Conservation (phyloP, 2,113 vertebrate species). For the Chionodraco myersi region DNA sequence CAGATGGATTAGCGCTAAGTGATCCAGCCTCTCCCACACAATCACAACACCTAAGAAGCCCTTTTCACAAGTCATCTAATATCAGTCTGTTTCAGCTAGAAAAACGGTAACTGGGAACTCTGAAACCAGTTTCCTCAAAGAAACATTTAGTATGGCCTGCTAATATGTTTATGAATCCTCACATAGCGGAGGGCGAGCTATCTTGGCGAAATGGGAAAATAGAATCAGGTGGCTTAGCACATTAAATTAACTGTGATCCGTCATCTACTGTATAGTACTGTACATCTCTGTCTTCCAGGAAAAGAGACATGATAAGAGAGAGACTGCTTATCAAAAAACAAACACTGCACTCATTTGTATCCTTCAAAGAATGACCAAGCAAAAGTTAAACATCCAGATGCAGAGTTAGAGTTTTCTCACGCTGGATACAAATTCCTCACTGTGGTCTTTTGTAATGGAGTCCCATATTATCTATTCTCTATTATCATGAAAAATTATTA, state of each 20-base stretch:
- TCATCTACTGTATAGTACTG: conserved; percentile 42
- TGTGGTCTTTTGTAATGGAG: conserved; percentile 29
- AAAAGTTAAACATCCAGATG: conserved; percentile 26
- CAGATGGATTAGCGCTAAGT: conserved; percentile 81
- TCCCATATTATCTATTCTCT: conserved; percentile 31
- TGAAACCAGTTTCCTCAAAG: neutral
- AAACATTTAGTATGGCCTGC: too few species aligned
- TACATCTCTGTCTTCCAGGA: conserved; percentile 64
- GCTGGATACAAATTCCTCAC: conserved; percentile 11
- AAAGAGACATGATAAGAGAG: conserved; percentile 68
- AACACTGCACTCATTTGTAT: conserved; percentile 71
- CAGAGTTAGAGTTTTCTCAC: conserved; percentile 36
- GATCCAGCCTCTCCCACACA: conserved; percentile 73
- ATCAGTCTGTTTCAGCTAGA: conserved; percentile 24
- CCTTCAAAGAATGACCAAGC: conserved; percentile 44
- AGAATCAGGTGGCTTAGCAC: conserved; percentile 49
- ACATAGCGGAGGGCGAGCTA: conserved; percentile 56
- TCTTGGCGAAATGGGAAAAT: conserved; percentile 61
- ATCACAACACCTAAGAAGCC: conserved; percentile 72
- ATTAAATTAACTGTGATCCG: conserved; percentile 71
- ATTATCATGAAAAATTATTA: conserved; percentile 22
- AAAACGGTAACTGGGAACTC: neutral
- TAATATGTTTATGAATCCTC: conserved; percentile 60
- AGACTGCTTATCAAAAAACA: conserved; percentile 77
- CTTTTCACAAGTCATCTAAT: conserved; percentile 46